A percentile compares a stretch with the other conserved stretches of the same genome.
Conservation (phyloP, 2,888 invertebrate genomes). For the Ornithoptera priamus region DNA sequence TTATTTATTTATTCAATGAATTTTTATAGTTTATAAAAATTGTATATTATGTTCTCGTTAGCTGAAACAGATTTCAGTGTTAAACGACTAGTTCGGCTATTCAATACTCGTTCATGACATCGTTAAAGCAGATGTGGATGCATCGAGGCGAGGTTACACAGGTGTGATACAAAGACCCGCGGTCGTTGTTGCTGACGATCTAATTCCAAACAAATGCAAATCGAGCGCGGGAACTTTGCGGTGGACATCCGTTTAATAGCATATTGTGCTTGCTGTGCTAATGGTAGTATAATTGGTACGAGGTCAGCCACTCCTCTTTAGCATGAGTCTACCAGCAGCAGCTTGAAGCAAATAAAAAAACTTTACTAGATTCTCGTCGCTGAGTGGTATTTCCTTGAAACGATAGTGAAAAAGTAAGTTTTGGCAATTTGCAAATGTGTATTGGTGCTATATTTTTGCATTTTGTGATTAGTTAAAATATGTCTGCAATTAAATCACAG, state of each 20-base stretch:
- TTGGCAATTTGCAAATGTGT: background rate
- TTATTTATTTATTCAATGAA: background rate
- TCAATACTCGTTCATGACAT: slow-evolving; percentile 33
- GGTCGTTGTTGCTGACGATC: slow-evolving; percentile 47
- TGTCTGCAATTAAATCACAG: too few relatives aligned
- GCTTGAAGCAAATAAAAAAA: background rate
- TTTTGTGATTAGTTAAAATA: too few relatives aligned
- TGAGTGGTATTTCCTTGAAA: background rate
- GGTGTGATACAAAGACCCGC: slow-evolving; percentile 52
- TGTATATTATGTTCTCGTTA: background rate
- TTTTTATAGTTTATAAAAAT: background rate
- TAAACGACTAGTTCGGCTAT: slow-evolving; percentile 16
- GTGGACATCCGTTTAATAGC: slow-evolving; percentile 62
- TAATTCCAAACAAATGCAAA: slow-evolving; percentile 76
- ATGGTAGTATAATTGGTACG: slow-evolving; percentile 72
- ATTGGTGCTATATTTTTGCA: too few relatives aligned
- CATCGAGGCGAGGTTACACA: slow-evolving; percentile 47
- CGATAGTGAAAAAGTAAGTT: background rate
- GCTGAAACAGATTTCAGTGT: background rate
- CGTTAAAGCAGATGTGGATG: slow-evolving; percentile 48
- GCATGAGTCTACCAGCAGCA: background rate
- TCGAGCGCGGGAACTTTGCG: slow-evolving; percentile 46
- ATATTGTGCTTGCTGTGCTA: slow-evolving; percentile 68
- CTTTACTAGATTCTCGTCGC: background rate
- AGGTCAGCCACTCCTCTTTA: slow-evolving; percentile 44